These are phyloP conservation scores for Lasioglossum zephyrum DNA, from an alignment of 2,888 invertebrate genomes.

Conservation along the genomic window DNA sequence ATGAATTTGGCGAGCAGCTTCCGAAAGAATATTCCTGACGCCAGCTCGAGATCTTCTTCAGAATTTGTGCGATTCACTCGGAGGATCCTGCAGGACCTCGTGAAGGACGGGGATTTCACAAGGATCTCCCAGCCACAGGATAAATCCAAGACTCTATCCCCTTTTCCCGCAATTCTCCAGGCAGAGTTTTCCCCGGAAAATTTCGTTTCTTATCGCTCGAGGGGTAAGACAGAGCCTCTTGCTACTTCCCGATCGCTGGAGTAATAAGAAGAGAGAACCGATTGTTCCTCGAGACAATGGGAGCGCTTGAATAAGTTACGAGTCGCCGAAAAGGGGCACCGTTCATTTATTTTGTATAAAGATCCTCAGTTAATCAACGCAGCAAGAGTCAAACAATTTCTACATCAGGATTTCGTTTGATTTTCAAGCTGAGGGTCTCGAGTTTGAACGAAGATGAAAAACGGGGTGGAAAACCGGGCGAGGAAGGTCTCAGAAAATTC, in stretches of 20 bases:
- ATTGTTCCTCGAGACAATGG: conserved; percentile 35
- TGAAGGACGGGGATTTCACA: neutral
- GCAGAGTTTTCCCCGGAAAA: neutral
- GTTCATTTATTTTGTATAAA: neutral
- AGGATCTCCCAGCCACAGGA: neutral
- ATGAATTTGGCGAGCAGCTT: neutral
- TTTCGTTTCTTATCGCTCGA: conserved; percentile 15
- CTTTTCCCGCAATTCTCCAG: neutral
- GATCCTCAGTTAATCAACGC: neutral
- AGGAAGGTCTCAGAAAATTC: neutral
- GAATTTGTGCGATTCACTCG: neutral
- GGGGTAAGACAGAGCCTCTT: neutral
- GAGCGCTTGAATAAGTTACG: neutral
- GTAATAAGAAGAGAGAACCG: conserved; percentile 9
- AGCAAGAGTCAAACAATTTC: neutral
- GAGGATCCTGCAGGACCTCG: neutral
- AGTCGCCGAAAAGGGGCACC: neutral
- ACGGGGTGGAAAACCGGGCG: neutral
- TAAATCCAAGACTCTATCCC: neutral
- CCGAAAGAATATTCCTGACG: neutral
- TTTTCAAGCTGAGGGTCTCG: neutral
- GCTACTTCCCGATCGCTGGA: neutral
- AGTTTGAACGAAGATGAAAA: neutral
- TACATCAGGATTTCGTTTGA: neutral
- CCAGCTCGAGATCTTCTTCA: neutral